Base-by-base conservation (phyloP, 1,140 invertebrate species). In the Ooceraea biroi region DNA sequence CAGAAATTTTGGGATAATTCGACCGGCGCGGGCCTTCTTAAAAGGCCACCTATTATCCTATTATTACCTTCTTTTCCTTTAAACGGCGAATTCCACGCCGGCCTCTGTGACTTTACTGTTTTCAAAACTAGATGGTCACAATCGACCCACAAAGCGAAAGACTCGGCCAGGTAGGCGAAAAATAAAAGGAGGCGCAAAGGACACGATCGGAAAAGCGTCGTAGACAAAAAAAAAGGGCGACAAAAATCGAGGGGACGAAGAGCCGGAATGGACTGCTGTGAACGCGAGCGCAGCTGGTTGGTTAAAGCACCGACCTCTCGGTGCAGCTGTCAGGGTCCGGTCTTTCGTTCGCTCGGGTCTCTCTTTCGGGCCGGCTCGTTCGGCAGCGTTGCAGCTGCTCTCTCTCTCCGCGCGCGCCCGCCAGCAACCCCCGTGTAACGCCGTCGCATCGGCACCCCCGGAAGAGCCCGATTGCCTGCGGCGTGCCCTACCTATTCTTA, bases 291-390 rank as follows among this genome's bases (percentile, higher is more conserved):
- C 92, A 92, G 92, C 92, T 92, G n/a, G 92, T 92, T 92, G 86
- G 91, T 92, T 92, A 92, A 92, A 92, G 92, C 91, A 89, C 92
- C 91, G 88, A 91, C 85, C 86, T 86, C 66, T 76, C 30, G 71
- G 17, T 78, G 92, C 92, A 92, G 92, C 92, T 91, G 91, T 90
- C 90, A 83, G 85, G 87, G 83, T 82, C 88, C 89, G 85, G 77
- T 36, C 36, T 36, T 7, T 36, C 36, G 2, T 84, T 88, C 90
- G 86, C 83, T 46, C 52, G 48, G 63, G 44, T 30, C 50, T 77
- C 77, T 73, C 52, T 82, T 83, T 72, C 71, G 69, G 61, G 58
- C 60, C 41, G 50, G 4, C 46, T 84, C 85, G 73, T 52, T 72
- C 30, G 22, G 77, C 83, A n/a, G 84, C 61, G 88, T 91, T 92